A percentile compares a stretch with the other conserved stretches of the same genome.
Conservation (phyloP, 2,888 invertebrate genomes). For the Parnassius orleans region DNA sequence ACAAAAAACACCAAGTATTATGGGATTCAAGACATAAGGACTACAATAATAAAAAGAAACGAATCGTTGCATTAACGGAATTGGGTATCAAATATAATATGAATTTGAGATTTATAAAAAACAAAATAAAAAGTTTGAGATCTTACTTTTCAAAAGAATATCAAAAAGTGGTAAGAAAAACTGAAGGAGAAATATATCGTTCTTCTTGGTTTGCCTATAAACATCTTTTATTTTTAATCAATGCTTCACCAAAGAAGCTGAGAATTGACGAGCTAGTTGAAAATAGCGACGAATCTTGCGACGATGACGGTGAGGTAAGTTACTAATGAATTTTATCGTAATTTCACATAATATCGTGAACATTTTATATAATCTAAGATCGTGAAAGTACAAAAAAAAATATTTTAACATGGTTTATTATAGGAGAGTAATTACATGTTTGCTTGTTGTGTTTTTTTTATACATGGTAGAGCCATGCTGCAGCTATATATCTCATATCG, state of each 20-base stretch:
- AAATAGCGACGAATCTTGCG: background rate
- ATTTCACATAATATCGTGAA: no score
- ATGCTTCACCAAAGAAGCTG: conserved; percentile 26
- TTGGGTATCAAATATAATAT: conserved; percentile 22
- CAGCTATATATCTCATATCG: no score
- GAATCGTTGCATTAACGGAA: conserved; percentile 14
- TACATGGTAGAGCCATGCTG: no score
- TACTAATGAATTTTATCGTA: no score
- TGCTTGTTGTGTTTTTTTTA: no score
- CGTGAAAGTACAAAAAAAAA: no score
- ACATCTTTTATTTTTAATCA: conserved; percentile 21
- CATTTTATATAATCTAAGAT: no score
- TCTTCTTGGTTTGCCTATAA: conserved; percentile 26
- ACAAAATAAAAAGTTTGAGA: conserved; percentile 26
- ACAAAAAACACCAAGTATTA: conserved; percentile 14
- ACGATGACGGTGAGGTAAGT: conserved; percentile 1
- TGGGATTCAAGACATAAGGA: conserved; percentile 18
- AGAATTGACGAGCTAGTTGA: background rate
- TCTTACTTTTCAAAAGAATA: conserved; percentile 27
- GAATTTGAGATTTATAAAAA: conserved; percentile 25
- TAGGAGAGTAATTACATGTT: no score
- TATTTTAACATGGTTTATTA: no score
- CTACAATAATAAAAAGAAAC: conserved; percentile 23
- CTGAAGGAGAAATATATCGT: conserved; percentile 14
- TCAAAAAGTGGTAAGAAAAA: conserved; percentile 21